Conservation (phyloP, 2,888 invertebrate genomes). For the Morpho deidamia region DNA sequence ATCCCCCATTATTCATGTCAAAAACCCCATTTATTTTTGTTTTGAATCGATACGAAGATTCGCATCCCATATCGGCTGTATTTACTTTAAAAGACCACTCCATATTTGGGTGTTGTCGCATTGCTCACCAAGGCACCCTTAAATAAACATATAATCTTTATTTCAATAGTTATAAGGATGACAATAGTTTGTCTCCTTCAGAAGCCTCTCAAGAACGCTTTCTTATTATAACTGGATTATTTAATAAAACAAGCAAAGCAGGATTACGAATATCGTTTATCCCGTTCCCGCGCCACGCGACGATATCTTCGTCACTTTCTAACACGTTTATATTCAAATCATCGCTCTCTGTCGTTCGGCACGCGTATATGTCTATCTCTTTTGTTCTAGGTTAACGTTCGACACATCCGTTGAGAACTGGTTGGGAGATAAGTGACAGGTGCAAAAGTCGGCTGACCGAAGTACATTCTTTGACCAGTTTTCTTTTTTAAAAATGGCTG, state of each 20-base stretch:
- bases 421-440: conserved; percentile 54
- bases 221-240: conserved; percentile 60
- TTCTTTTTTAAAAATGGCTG: conserved; percentile 29
- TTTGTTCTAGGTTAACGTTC: conserved; percentile 55
- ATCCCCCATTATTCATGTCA: too few species aligned
- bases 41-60: not conserved
- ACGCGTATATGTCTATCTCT: conserved; percentile 41
- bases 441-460: conserved; percentile 49
- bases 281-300: conserved; percentile 57
- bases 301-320: conserved; percentile 31
- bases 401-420: conserved; percentile 59
- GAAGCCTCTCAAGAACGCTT: conserved; percentile 26
- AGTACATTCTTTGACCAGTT: conserved; percentile 54
- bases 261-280: conserved; percentile 34
- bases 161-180: conserved; percentile 6
- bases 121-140: not conserved
- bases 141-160: conserved; percentile 7
- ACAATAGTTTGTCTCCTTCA: conserved; percentile 8
- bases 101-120: conserved; percentile 3
- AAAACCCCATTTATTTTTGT: not conserved
- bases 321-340: conserved; percentile 6
- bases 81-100: conserved; percentile 4
- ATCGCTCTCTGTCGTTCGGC: conserved; percentile 23
- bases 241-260: conserved; percentile 40
- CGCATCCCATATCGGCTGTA: not conserved